Conservation (phyloP, 1,140 invertebrate species). For the Drosophila orena region DNA sequence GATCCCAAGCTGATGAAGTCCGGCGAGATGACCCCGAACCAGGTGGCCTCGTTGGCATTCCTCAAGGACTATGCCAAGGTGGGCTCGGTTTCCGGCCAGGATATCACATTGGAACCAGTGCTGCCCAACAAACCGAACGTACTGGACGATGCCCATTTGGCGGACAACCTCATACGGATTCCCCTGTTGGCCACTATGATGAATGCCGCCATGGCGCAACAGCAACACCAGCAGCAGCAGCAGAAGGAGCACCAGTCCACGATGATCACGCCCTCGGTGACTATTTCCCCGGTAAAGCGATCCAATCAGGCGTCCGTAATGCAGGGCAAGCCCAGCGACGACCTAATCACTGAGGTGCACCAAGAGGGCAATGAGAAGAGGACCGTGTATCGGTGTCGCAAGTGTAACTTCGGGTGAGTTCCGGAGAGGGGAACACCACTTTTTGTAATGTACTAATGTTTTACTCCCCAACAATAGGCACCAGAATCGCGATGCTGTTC, state of each 20-base stretch:
- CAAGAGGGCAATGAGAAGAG: conserved; percentile 85
- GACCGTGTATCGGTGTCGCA: conserved; percentile 92
- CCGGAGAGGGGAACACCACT: neutral
- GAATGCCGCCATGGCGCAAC: conserved; percentile 81
- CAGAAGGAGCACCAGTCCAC: conserved; percentile 64
- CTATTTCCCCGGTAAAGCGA: conserved; percentile 85
- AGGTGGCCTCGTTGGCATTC: conserved; percentile 81
- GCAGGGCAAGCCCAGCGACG: conserved; percentile 72
- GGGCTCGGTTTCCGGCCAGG: conserved; percentile 52
- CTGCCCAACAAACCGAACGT: conserved; percentile 49
- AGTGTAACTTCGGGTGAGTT: conserved; percentile 91
- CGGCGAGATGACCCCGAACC: conserved; percentile 84
- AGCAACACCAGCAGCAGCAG: conserved; percentile 57
- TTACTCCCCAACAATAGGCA: conserved; percentile 85
- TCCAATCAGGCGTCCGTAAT: conserved; percentile 18
- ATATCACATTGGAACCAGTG: conserved; percentile 75
- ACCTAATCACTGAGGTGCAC: conserved; percentile 79
- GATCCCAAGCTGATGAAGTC: conserved; percentile 85
- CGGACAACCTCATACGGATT: conserved; percentile 71
- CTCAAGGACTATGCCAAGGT: conserved; percentile 77
- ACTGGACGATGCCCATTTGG: conserved; percentile 66
- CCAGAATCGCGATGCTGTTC: conserved; percentile 88
- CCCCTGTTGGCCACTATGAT: conserved; percentile 76
- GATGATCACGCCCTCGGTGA: conserved; percentile 81
- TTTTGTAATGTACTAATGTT: neutral